Evolutionary conservation across 2,888 invertebrate genomes (phyloP), one percentile per base, ranked within the genome.

Genomic region (Dinocampus coccinellae): DNA sequence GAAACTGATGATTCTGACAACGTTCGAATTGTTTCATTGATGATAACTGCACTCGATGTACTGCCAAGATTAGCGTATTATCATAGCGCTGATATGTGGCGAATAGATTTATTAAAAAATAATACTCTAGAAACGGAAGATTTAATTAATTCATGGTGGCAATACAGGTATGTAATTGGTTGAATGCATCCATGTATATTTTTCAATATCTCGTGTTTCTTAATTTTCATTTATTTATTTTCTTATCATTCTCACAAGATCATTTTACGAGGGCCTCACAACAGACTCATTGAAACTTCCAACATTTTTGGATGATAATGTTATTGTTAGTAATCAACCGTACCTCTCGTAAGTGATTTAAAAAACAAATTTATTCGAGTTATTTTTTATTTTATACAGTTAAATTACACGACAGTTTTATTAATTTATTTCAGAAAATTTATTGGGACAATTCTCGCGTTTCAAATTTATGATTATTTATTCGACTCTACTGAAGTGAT

Each of bases 21-120:
- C 72, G 74, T 72, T 1, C 73, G 75, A 69, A 81, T 83, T 13
- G 72, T 76, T 3, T 84, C 85, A 7, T 69, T 85, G 62, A 80
- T 82, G 77, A 85, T 86, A 65, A 85, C 84, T 0, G 86, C 85
- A 1, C 69, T 86, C 10, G 80, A 85, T 11, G 76, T 85, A 29
- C 75, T 86, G n/a, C 86, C 86, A 2, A 78, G 84, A n/a, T 75
- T 86, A 74, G 81, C 84, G 16, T 86, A 86, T 73, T 86, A 86
- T 66, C 66, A 81, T 7, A 73, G 82, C 1, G 83, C 79, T 0
- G 86, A 86, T 53, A 72, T 76, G 58, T 86, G 86, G 86, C 82
- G 86, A 74, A 78, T 86, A 11, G 77, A 86, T n/a, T 78, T 78
- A 3, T 76, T 83, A 6, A 71, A 78, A 57, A 79, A 78, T 2